These are phyloP conservation scores for Schizopygopsis pylzovi DNA, from an alignment of 2,797 vertebrate genomes.

Conservation along the genomic window DNA sequence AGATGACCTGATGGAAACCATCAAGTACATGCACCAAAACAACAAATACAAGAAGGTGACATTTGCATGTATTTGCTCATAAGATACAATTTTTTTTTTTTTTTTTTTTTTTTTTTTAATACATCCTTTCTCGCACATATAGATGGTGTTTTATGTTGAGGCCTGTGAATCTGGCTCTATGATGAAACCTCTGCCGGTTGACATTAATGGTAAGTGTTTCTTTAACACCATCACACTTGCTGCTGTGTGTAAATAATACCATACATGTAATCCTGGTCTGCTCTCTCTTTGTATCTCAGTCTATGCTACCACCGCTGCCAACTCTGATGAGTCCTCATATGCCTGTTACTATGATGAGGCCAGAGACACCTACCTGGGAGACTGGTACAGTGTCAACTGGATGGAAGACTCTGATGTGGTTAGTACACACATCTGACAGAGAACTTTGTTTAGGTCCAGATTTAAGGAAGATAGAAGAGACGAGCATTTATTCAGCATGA, in stretches of 20 bases:
- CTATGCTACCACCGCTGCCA: constrained; percentile 94
- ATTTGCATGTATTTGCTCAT: background rate
- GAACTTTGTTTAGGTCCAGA: background rate
- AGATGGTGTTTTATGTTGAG: constrained; percentile 99
- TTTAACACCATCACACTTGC: background rate
- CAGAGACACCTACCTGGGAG: constrained; percentile 92
- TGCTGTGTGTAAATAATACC: background rate
- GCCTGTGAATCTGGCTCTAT: constrained; percentile 98
- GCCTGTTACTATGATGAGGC: constrained; percentile 94
- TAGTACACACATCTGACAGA: constrained; percentile 44
- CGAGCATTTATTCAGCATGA: background rate
- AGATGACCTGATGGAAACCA: constrained; percentile 84
- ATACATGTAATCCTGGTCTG: background rate
- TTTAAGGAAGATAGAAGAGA: background rate
- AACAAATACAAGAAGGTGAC: constrained; percentile 91
- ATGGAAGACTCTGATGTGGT: constrained; percentile 97
- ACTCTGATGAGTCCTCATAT: constrained; percentile 88
- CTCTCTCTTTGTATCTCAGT: constrained; percentile 73
- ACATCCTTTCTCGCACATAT: constrained; percentile 21
- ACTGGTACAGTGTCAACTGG: constrained; percentile 98
- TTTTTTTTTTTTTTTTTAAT: background rate
- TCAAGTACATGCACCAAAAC: constrained; percentile 87
- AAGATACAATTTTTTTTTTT: background rate
- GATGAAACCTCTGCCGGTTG: constrained; percentile 86
- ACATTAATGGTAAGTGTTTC: constrained; percentile 87